phyloP scores from a whole-genome alignment of 2,113 vertebrate genomes.

The Mixornis gularis region DNA sequence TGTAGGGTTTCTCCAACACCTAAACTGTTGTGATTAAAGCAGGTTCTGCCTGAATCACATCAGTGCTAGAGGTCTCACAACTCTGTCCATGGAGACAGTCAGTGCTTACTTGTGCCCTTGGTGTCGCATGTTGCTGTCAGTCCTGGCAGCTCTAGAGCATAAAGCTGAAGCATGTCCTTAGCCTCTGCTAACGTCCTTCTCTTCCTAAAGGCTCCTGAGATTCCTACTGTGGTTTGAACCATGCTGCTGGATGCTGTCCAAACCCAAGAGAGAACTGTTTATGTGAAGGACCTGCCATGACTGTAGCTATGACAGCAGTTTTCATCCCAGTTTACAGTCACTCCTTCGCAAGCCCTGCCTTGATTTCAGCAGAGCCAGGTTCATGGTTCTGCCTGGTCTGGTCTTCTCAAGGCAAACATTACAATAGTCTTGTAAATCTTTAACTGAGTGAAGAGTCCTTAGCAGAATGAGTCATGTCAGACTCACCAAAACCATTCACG shows the following conservation, averaged over 20 bases:
- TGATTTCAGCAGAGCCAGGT: neutral
- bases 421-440: neutral
- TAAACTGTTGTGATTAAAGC: neutral
- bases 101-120: neutral
- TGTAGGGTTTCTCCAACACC: neutral
- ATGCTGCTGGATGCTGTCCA: neutral
- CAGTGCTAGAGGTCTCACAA: neutral
- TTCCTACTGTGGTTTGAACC: neutral
- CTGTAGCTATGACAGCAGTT: neutral
- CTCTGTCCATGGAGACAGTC: neutral
- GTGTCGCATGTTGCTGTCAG: rapidly evolving
- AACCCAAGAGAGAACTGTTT: neutral
- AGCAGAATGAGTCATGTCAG: neutral
- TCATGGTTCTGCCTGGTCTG: neutral
- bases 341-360: neutral
- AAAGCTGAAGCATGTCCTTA: neutral
- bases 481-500: neutral
- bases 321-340: rapidly evolving
- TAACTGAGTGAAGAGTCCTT: neutral
- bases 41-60: neutral
- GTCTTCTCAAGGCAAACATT: neutral
- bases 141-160: neutral
- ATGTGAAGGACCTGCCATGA: neutral
- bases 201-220: neutral
- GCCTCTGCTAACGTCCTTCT: neutral